Percentiles rank a stretch among this genome's conserved stretches.
Evolutionary conservation across 2,797 vertebrate species (phyloP).

Genomic region (Tachyglossus aculeatus): DNA sequence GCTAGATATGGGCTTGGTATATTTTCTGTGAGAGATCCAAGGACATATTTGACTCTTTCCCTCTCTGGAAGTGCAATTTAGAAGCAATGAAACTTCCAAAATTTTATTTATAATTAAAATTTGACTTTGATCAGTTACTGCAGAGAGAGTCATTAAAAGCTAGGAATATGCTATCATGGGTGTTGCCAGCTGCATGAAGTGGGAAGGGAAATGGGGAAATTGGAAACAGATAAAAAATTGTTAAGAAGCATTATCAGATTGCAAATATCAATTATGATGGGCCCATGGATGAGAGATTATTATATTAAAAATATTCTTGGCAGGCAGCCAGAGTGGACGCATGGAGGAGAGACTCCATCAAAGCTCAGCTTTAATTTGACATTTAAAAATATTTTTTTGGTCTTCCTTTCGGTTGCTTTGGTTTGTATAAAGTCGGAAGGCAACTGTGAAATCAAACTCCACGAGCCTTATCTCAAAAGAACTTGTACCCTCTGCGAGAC

Average conservation of each 20-base stretch:
- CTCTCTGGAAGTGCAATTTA: slow-evolving; percentile 49
- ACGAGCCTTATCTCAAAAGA: no score
- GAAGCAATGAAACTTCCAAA: slow-evolving; percentile 56
- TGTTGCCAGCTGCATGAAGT: slow-evolving; percentile 25
- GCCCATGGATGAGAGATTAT: slow-evolving; percentile 64
- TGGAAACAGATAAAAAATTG: slow-evolving; percentile 63
- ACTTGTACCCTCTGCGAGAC: neutral
- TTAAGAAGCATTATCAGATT: slow-evolving; percentile 68
- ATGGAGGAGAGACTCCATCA: slow-evolving; percentile 43
- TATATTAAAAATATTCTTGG: slow-evolving; percentile 68
- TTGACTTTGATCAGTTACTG: slow-evolving; percentile 59
- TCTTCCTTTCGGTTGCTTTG: slow-evolving; percentile 35
- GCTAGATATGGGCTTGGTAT: no score
- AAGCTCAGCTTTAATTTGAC: slow-evolving; percentile 58
- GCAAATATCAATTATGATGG: slow-evolving; percentile 65
- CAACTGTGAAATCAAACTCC: slow-evolving; percentile 27
- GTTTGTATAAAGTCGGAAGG: slow-evolving; percentile 38
- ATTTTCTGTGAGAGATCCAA: slow-evolving; percentile 28
- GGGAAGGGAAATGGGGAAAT: slow-evolving; percentile 35
- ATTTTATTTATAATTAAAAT: slow-evolving; percentile 63
- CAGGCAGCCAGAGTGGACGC: slow-evolving; percentile 20
- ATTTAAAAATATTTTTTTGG: slow-evolving; percentile 56
- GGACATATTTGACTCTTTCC: slow-evolving; percentile 58
- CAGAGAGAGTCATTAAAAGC: slow-evolving; percentile 56
- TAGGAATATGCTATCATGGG: slow-evolving; percentile 34